Evolutionary conservation across 2,888 invertebrate species (phyloP).

Genomic region (Psylliodes chrysocephalus): DNA sequence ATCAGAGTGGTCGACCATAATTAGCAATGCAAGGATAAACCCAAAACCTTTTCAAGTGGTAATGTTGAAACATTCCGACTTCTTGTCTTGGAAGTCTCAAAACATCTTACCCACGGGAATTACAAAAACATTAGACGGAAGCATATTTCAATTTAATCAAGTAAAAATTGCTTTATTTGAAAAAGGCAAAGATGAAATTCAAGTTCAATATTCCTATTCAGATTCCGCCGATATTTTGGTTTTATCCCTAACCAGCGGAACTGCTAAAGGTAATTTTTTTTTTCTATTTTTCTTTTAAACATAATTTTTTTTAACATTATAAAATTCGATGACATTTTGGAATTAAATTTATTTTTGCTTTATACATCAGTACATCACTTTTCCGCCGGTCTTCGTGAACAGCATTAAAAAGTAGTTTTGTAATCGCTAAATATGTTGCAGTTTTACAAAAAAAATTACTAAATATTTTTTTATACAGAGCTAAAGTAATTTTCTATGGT

Average conservation of each 20-base stretch:
- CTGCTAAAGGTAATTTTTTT: not conserved
- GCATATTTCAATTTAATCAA: constrained; percentile 7
- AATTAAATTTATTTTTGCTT: not conserved
- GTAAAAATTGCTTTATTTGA: constrained; percentile 12
- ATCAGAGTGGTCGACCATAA: constrained; percentile 24
- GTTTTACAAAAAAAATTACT: too few species aligned
- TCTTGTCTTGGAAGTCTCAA: constrained; percentile 17
- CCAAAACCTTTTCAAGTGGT: constrained; percentile 22
- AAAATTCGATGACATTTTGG: not conserved
- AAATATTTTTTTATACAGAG: too few species aligned
- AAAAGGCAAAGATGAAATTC: constrained; percentile 1
- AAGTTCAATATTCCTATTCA: constrained; percentile 6
- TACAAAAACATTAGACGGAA: too few species aligned
- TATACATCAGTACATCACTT: too few species aligned
- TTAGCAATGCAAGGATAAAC: constrained; percentile 17
- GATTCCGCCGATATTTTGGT: not conserved
- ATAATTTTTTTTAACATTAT: too few species aligned
- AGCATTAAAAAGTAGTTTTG: too few species aligned
- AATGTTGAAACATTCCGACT: constrained; percentile 6
- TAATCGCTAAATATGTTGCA: too few species aligned
- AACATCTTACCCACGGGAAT: constrained; percentile 9
- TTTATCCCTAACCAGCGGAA: not conserved
- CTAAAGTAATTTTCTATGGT: not conserved
- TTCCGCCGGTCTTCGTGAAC: too few species aligned
- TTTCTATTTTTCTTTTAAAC: too few species aligned